These are phyloP conservation scores for Dione vanillae DNA, from an alignment of 2,888 invertebrate species.

Conservation along the genomic window DNA sequence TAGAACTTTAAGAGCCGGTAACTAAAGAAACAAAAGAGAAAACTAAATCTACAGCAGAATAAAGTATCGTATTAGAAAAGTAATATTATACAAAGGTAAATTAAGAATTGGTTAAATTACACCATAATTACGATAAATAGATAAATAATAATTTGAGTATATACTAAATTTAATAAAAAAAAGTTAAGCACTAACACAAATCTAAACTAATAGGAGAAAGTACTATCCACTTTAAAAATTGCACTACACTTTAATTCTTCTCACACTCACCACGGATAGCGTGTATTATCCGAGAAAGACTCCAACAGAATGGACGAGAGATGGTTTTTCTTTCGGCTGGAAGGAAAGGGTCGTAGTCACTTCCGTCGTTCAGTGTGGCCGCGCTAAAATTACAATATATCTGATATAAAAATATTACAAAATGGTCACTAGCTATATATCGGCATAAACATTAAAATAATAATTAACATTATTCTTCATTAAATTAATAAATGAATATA, in stretches of 20 bases:
- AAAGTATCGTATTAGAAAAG: constrained; percentile 6
- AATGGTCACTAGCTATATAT: too few species aligned
- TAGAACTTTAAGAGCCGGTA: constrained; percentile 48
- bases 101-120: constrained; percentile 38
- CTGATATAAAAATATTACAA: constrained; percentile 7
- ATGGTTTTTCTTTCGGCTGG: constrained; percentile 76
- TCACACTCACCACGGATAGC: constrained; percentile 84
- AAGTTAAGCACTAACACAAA: constrained; percentile 31
- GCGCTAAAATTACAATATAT: constrained; percentile 42
- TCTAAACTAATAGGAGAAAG: constrained; percentile 13
- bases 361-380: constrained; percentile 70
- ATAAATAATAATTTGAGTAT: constrained; percentile 17
- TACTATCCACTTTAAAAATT: constrained; percentile 57
- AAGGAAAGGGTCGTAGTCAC: constrained; percentile 71
- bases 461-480: too few species aligned
- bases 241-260: constrained; percentile 76
- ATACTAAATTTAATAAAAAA: constrained; percentile 12
- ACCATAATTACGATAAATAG: constrained; percentile 39
- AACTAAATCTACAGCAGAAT: constrained; percentile 26
- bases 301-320: constrained; percentile 88
- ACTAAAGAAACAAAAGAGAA: constrained; percentile 47
- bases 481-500: too few species aligned
- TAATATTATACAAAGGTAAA: constrained; percentile 28
- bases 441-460: too few species aligned
- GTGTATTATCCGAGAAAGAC: constrained; percentile 87